Evolutionary conservation across 2,797 vertebrate genomes (phyloP), one percentile per base, ranked within the genome.

Genomic region (Avahi laniger): DNA sequence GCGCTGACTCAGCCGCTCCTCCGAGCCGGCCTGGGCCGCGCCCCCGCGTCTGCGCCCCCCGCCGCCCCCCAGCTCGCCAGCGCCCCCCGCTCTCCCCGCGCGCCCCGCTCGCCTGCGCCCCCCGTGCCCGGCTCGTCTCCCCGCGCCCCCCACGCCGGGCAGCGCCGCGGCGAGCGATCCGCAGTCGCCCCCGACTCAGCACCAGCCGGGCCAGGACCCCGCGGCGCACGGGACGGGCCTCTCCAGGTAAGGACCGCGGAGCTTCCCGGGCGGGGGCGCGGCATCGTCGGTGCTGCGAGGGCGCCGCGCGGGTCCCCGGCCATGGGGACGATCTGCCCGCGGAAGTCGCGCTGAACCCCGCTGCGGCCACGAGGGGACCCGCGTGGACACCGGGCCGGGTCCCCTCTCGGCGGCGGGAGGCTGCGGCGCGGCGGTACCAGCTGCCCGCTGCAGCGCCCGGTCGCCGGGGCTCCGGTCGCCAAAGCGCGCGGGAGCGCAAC

Each of bases 161-260:
- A 97, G 94, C 97, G 97, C 98, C 98, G 98, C 98, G 98, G 98
- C 97, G 96, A 96, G 97, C 96, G 90, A 93, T 84, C 38, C 28
- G 35, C 18, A 0, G 61, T 52, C 89, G 48, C 95, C 95, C 81
- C 0, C 14, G 84, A 76, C 91, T 95, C 14, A 30, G 41, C 13
- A 35, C 67, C 72, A 22, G 88, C 97, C 63, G 88, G 57, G 65
- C 95, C 97, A 72, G 97, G 97, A 97, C 97, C 98, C 98, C 98
- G 97, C 96, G 97, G 98, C 97, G 89, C 95, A 84, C 38, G 18
- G 82, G 87, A 96, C 94, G 0, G 80, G 96, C 97, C 98, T 98
- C 97, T 30, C 89, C 95, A 96, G 97, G 93, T 96, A 90, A 82
- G 91, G 52, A 41, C 83, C 26, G 86, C 89, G 50, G 94, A 50